phyloP scores from a whole-genome alignment of 2,113 vertebrate genomes.

The Tupaia chinensis region DNA sequence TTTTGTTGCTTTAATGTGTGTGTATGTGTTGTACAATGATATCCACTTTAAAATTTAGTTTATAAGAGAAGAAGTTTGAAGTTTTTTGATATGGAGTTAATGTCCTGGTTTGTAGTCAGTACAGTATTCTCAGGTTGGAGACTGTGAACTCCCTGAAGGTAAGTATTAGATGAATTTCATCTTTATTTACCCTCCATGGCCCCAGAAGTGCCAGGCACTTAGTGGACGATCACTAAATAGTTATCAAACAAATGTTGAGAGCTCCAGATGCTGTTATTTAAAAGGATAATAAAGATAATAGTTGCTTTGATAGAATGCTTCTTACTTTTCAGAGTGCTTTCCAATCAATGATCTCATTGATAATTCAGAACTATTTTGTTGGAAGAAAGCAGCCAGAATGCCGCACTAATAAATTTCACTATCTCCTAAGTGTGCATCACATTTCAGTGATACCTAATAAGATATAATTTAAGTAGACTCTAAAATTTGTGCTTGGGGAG shows the following conservation, averaged over 20 bases:
- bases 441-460: background rate
- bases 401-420: constrained; percentile 55
- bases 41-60: constrained; percentile 36
- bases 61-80: background rate
- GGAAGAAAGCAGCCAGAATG: constrained; percentile 32
- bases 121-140: background rate
- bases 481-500: constrained; percentile 13
- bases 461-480: background rate
- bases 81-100: background rate
- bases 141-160: constrained; percentile 20
- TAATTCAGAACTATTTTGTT: constrained; percentile 63
- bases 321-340: constrained; percentile 52
- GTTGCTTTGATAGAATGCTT: constrained; percentile 34
- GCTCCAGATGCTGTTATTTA: constrained; percentile 44
- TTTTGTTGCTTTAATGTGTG: background rate
- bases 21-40: background rate
- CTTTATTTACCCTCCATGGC: background rate
- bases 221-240: constrained; percentile 36
- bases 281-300: constrained; percentile 61
- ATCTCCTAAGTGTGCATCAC: constrained; percentile 29
- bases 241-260: constrained; percentile 39
- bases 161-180: background rate
- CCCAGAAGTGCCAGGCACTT: constrained; percentile 16
- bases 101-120: background rate
- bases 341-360: constrained; percentile 56